These are phyloP conservation scores for Galeruca laticollis DNA, from an alignment of 2,888 invertebrate species.

Conservation along the genomic window DNA sequence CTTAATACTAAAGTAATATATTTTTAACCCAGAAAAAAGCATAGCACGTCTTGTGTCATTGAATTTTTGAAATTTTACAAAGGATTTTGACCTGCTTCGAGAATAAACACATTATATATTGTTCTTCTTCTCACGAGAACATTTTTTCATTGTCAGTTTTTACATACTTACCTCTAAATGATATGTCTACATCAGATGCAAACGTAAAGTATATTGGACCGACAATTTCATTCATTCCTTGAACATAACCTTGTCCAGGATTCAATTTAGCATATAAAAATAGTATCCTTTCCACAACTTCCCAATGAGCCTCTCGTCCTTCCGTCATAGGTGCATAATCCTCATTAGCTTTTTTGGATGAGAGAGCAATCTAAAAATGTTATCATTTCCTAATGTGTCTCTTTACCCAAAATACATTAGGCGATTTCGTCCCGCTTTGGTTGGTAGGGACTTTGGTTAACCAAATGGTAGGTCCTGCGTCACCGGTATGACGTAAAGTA, in stretches of 20 bases:
- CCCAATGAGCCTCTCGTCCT: slow-evolving; percentile 98
- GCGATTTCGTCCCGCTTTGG: too few relatives aligned
- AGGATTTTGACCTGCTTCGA: too few relatives aligned
- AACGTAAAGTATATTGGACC: slow-evolving; percentile 98
- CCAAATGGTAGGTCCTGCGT: too few relatives aligned
- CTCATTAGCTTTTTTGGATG: slow-evolving; percentile 80
- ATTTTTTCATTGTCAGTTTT: neutral
- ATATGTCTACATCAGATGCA: slow-evolving; percentile 86
- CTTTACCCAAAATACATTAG: too few relatives aligned
- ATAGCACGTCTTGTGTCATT: too few relatives aligned
- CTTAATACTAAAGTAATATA: too few relatives aligned
- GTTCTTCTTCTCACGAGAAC: neutral
- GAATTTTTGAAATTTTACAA: too few relatives aligned
- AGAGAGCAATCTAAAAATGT: slow-evolving; percentile 73
- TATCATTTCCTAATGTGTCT: neutral
- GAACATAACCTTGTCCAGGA: slow-evolving; percentile 95
- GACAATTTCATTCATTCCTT: slow-evolving; percentile 99
- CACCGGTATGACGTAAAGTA: too few relatives aligned
- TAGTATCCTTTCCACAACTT: slow-evolving; percentile 95
- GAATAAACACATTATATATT: too few relatives aligned
- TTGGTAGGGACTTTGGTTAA: too few relatives aligned
- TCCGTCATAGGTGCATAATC: slow-evolving; percentile 89
- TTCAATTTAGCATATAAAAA: slow-evolving; percentile 98
- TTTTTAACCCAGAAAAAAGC: too few relatives aligned
- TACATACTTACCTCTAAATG: slow-evolving; percentile 76